Evolutionary conservation across 2,113 vertebrate genomes (phyloP), one percentile per base, ranked within the genome.

Genomic region (Erpornis zantholeuca): DNA sequence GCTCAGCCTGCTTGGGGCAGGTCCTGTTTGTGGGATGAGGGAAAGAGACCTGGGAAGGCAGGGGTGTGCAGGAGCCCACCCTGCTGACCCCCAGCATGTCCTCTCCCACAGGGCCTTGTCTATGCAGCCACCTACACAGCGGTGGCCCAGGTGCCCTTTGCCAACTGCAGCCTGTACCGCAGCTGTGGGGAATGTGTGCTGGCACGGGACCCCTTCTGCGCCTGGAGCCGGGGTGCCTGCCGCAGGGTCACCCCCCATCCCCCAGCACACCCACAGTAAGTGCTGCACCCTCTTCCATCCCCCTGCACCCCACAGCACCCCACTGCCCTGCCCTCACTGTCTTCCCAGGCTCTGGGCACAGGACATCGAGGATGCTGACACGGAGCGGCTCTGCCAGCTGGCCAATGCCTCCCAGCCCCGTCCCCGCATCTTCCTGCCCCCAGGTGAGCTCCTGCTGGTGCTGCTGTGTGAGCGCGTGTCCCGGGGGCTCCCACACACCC

Each of bases 181-280:
- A 99, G 98, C 98, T 99, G 99, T 7, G 99, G 99, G 24, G 99
- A 99, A 76, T 99, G 99, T 22, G 87, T 99, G 89, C 98, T 99
- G 38, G 98, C 99, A 11, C 98, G 99, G 84, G 99, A 99, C 93
- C 99, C 99, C 16, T 99, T 99, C 98, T 99, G 99, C 0, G 99
- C 98, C 20, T 99, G 99, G 99, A 98, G 92, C 14, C 96, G 96
- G 61, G 97, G 92, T 7, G 95, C 96, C 82, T 99, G 99, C 91
- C 96, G 40, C n/a, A 98, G 94, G 53, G 9, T 97, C 78, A 11
- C 66, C 64, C 82, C 42, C 4, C 85, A 91, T 83, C 54, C 25
- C 23, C 88, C 15, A 0, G 17, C n/a, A 2, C 94, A 60, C 36
- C 23, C 91, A 40, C 94, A 91, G 98, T 98, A 79, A 98, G 98